These are phyloP conservation scores for Erpornis zantholeuca DNA, from an alignment of 2,113 vertebrate genomes.

Conservation along the genomic window DNA sequence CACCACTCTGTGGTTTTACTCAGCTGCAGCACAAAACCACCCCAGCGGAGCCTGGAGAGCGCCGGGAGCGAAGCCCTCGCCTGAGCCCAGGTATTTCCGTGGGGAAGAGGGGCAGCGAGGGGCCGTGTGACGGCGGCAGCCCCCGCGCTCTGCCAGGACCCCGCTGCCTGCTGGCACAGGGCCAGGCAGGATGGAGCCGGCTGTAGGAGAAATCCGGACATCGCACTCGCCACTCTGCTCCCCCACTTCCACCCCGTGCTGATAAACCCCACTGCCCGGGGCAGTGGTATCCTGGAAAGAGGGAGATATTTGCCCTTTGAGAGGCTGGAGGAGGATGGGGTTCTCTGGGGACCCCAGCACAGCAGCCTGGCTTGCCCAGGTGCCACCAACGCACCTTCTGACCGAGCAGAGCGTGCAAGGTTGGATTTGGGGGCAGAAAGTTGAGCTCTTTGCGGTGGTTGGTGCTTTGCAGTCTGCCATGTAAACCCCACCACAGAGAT, in stretches of 20 bases:
- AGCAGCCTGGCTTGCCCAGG: background rate
- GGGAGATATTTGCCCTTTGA: background rate
- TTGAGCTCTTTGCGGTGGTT: background rate
- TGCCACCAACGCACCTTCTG: background rate
- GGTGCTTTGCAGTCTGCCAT: background rate
- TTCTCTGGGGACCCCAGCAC: background rate
- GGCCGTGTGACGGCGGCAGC: background rate
- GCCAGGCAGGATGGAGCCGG: background rate
- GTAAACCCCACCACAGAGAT: background rate
- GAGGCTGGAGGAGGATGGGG: background rate
- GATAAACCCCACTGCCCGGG: background rate
- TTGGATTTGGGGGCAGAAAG: background rate
- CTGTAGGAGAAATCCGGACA: background rate
- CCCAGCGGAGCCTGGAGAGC: background rate
- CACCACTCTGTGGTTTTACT: slow-evolving; percentile 37
- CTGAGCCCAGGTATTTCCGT: slow-evolving; percentile 9
- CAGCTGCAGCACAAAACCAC: slow-evolving; percentile 22
- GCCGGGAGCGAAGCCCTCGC: background rate
- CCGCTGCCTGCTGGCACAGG: background rate
- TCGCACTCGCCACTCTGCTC: background rate
- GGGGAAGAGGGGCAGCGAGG: background rate
- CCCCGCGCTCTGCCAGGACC: background rate
- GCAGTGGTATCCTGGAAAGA: background rate
- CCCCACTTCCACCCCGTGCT: background rate
- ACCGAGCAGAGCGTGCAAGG: background rate